Percentiles rank a stretch among this genome's conserved stretches.
phyloP scores from a whole-genome alignment of 37 sponge, comb jelly and placozoan species.

The Halisarca cf. caerulea region DNA sequence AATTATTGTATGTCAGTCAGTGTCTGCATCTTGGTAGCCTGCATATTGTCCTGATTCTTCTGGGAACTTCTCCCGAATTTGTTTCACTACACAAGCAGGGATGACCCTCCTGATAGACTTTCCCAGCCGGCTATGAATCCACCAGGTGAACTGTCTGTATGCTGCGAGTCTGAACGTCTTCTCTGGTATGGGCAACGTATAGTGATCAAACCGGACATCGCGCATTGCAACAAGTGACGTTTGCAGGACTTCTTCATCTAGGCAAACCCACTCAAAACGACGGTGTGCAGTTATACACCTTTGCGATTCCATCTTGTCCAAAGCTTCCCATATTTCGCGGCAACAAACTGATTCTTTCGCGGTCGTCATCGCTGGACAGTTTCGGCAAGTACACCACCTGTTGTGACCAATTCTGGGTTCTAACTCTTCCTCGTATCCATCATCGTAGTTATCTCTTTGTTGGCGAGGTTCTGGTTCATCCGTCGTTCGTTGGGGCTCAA shows the following conservation, averaged over 20 bases:
- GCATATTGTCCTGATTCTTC: background rate
- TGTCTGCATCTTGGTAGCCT: background rate
- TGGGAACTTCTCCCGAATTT: background rate
- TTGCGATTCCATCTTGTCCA: background rate
- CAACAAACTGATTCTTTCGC: constrained; percentile 1
- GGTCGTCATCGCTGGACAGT: background rate
- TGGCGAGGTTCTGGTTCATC: background rate
- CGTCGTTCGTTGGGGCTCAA: background rate
- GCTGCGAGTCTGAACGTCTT: background rate
- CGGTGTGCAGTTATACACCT: background rate
- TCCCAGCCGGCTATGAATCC: constrained; percentile 2
- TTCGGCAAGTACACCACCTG: background rate
- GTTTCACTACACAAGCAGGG: background rate
- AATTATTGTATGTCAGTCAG: background rate
- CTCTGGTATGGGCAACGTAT: background rate
- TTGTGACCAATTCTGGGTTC: background rate
- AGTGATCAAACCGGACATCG: background rate
- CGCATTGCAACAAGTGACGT: background rate
- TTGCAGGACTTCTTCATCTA: background rate
- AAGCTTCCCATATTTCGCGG: background rate
- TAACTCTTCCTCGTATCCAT: background rate
- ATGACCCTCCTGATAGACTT: background rate
- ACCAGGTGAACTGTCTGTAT: constrained; percentile 14
- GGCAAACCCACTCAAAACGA: background rate
- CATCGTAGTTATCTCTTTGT: background rate